These are phyloP conservation scores for Watsonalla binaria DNA, from an alignment of 2,888 invertebrate genomes.

Conservation along the genomic window DNA sequence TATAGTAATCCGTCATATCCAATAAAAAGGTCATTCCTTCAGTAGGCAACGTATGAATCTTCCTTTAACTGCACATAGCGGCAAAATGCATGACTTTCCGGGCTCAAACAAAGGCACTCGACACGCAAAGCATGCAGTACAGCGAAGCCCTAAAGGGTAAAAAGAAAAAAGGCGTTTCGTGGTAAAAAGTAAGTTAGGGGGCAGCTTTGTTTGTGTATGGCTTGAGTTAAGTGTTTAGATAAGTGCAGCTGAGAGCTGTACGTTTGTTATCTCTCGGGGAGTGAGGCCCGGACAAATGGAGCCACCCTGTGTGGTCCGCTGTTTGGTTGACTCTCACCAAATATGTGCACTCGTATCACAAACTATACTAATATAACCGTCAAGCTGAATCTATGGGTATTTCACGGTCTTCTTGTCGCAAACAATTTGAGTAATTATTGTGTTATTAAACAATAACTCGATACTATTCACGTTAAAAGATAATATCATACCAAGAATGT, in stretches of 20 bases:
- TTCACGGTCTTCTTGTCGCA: background rate
- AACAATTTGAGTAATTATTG: background rate
- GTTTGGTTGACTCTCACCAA: constrained; percentile 61
- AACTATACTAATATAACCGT: constrained; percentile 33
- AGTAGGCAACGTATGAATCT: constrained; percentile 44
- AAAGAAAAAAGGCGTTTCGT: constrained; percentile 62
- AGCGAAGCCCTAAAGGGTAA: constrained; percentile 67
- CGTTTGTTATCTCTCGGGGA: constrained; percentile 74
- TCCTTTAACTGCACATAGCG: constrained; percentile 59
- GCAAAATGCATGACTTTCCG: constrained; percentile 69
- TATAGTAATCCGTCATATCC: constrained; percentile 35
- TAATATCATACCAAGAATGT: too few species aligned
- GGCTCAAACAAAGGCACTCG: constrained; percentile 63
- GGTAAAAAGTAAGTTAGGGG: constrained; percentile 72
- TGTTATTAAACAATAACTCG: background rate
- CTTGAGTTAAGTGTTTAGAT: constrained; percentile 76
- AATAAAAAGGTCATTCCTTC: constrained; percentile 52
- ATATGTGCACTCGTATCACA: constrained; percentile 52
- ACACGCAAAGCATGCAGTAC: constrained; percentile 64
- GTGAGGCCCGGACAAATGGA: constrained; percentile 67
- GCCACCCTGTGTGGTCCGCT: constrained; percentile 74
- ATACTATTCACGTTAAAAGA: background rate
- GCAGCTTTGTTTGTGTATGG: constrained; percentile 73
- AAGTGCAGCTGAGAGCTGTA: constrained; percentile 71
- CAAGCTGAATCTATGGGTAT: constrained; percentile 3